Evolutionary conservation across 2,113 vertebrate species (phyloP), one percentile per base, ranked within the genome.

Genomic region (Microcebus jonahi): DNA sequence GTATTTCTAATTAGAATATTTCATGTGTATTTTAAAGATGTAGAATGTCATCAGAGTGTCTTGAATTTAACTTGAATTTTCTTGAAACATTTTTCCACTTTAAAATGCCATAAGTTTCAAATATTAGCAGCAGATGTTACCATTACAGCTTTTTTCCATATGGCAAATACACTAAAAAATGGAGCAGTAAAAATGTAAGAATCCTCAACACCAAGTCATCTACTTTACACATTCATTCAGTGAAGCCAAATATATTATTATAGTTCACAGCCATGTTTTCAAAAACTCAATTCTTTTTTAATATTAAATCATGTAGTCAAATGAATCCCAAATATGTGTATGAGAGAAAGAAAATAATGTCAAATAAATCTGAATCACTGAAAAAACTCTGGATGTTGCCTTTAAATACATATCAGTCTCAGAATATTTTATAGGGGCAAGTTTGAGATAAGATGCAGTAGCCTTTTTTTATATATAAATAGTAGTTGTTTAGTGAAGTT

Each of bases 321-420:
- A 68, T 14, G 7, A 67, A 92, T 55, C 17, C 27, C 57, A 92
- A 93, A 83, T 67, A 84, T 9, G 6, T 79, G 14, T 36, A 6
- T 75, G 15, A 83, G 42, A 63, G 29, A 27, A 27, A 90, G 59
- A 87, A 95, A 89, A 77, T 42, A 88, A 70, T 67, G 53, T 68
- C 39, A 81, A 83, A 71, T 84, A 82, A 91, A 71, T 87, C 57
- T 73, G 71, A 95, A 65, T 92, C 50, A 77, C 84, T 36, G 57
- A 81, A 17, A 96, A 88, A 42, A 94, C 8, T 29, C 90, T n/a
- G 61, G 45, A 73, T 70, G 21, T 59, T 86, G n/a, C 90, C 76
- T 94, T 90, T 45, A 93, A 87, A 87, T 29, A 80, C 25, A 84
- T 88, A 95, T 92, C 25, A 67, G 45, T 75, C 80, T 92, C 65